These are phyloP conservation scores for Catocala fraxini DNA, from an alignment of 2,888 invertebrate genomes.

Conservation along the genomic window DNA sequence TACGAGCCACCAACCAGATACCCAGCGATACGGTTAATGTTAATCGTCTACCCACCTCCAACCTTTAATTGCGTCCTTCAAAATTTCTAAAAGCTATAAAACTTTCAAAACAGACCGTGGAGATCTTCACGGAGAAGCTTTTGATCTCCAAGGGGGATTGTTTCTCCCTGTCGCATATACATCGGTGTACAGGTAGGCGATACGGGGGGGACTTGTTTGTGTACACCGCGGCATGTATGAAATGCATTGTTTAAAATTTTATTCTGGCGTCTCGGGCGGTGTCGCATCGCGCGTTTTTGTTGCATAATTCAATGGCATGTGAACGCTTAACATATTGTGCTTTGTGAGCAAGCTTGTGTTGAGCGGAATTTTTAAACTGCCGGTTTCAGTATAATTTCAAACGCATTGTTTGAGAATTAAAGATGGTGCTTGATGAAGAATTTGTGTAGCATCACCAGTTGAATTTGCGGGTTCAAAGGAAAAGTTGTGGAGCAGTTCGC, in stretches of 20 bases:
- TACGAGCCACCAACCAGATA: conserved; percentile 46
- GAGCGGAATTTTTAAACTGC: conserved; percentile 60
- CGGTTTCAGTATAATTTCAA: conserved; percentile 38
- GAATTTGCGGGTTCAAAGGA: conserved; percentile 34
- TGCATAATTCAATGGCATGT: conserved; percentile 70
- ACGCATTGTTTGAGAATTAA: conserved; percentile 45
- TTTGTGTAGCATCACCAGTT: conserved; percentile 26
- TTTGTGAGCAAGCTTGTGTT: conserved; percentile 56
- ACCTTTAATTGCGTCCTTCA: conserved; percentile 44
- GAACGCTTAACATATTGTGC: conserved; percentile 63
- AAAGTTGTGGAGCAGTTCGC: conserved; percentile 2
- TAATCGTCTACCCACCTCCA: conserved; percentile 45
- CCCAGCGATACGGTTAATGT: conserved; percentile 34
- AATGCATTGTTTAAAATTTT: conserved; percentile 68
- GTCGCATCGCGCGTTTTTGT: conserved; percentile 63
- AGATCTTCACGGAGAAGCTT: conserved; percentile 53
- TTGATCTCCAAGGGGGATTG: conserved; percentile 60
- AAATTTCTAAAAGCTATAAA: conserved; percentile 33
- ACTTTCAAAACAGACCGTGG: conserved; percentile 28
- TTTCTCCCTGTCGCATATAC: conserved; percentile 47
- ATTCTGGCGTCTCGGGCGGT: conserved; percentile 55
- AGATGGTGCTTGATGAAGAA: conserved; percentile 47
- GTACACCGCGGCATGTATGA: conserved; percentile 49
- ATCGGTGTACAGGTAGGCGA: conserved; percentile 49
- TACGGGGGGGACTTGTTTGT: conserved; percentile 37